Percentiles rank a stretch among this genome's conserved stretches.
phyloP scores from a whole-genome alignment of 1,140 invertebrate species.

The Euschistus heros region DNA sequence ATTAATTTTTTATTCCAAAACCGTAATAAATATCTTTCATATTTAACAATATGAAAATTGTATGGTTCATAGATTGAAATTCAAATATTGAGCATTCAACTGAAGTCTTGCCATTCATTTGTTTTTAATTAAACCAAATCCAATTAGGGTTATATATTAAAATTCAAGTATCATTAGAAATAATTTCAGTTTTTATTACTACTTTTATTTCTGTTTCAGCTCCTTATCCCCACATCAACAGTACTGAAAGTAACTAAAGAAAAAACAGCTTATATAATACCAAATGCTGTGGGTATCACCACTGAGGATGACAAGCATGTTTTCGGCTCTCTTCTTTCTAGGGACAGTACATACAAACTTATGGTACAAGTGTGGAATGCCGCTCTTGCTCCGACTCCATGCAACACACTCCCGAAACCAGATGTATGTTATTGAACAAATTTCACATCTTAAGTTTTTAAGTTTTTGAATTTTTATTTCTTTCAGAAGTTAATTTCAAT shows the following conservation, averaged over 20 bases:
- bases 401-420: background rate
- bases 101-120: no score
- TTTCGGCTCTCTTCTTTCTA: constrained; percentile 77
- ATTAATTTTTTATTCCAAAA: no score
- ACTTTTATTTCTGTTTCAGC: constrained; percentile 37
- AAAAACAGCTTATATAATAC: constrained; percentile 79
- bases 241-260: constrained; percentile 81
- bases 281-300: constrained; percentile 79
- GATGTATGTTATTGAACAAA: background rate
- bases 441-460: no score
- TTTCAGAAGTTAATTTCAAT: no score
- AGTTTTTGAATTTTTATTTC: no score
- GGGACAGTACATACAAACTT: constrained; percentile 74
- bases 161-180: no score
- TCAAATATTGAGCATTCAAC: no score
- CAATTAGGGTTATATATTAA: no score
- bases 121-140: no score
- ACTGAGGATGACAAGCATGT: constrained; percentile 77
- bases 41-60: no score
- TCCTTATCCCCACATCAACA: constrained; percentile 67
- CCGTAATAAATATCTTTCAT: no score
- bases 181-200: background rate
- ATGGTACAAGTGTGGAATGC: constrained; percentile 66
- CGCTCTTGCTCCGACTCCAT: constrained; percentile 14
- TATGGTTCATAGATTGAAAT: no score